A percentile compares a stretch with the other conserved stretches of the same genome.
phyloP scores from a whole-genome alignment of 2,113 vertebrate genomes.

The Connochaetes taurinus region DNA sequence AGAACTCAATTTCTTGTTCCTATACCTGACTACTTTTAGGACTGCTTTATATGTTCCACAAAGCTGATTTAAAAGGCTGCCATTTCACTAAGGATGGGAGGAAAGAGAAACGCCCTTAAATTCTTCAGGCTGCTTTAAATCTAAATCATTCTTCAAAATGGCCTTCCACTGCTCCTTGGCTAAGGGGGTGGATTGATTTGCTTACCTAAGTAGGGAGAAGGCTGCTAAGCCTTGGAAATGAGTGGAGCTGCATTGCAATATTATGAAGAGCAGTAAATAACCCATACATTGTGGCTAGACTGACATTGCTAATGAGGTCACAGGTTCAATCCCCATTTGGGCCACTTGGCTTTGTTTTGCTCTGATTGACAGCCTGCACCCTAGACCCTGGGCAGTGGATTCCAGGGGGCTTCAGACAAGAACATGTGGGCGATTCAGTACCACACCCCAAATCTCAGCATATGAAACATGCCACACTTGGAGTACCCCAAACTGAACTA shows the following conservation, averaged over 20 bases:
- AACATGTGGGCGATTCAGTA: neutral
- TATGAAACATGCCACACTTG: neutral
- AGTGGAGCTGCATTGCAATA: neutral
- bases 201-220: neutral
- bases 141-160: slow-evolving; percentile 68
- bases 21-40: neutral
- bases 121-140: slow-evolving; percentile 56
- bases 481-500: neutral
- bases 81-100: slow-evolving; percentile 38
- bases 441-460: neutral
- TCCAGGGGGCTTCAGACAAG: neutral
- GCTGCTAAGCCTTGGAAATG: slow-evolving; percentile 18
- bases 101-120: slow-evolving; percentile 62
- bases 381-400: neutral
- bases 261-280: slow-evolving; percentile 21
- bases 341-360: neutral
- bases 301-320: neutral
- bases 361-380: neutral
- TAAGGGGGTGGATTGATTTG: neutral
- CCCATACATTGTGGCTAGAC: neutral
- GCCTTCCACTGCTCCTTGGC: slow-evolving; percentile 56
- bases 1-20: slow-evolving; percentile 30
- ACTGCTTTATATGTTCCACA: slow-evolving; percentile 14
- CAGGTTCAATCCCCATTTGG: neutral
- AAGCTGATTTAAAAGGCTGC: slow-evolving; percentile 24